These are phyloP conservation scores for Etia nguti DNA, from an alignment of 2,113 vertebrate genomes.

Conservation along the genomic window DNA sequence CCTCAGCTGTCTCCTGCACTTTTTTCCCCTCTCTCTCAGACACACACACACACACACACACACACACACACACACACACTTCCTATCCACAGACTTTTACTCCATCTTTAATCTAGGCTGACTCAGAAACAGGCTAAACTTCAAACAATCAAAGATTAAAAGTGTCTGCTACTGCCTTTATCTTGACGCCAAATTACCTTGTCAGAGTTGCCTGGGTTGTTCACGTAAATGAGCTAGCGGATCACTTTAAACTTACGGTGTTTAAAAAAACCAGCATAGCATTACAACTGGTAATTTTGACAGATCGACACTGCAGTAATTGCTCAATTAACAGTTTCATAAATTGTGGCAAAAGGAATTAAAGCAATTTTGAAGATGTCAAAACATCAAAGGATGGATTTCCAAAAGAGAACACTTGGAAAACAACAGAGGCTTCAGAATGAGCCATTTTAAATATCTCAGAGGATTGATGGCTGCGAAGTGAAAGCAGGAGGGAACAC, in stretches of 20 bases:
- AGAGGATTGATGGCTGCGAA: background rate
- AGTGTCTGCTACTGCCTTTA: conserved; percentile 12
- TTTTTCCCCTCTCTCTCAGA: background rate
- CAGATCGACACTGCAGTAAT: conserved; percentile 16
- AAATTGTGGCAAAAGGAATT: conserved; percentile 26
- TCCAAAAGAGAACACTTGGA: conserved; percentile 7
- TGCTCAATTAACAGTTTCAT: conserved; percentile 45
- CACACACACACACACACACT: background rate
- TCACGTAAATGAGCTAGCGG: background rate
- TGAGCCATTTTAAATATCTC: conserved; percentile 15
- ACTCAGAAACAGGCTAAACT: conserved; percentile 23
- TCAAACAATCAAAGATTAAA: conserved; percentile 49
- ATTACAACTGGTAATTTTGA: conserved; percentile 6
- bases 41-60: background rate
- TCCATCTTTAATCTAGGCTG: conserved; percentile 29
- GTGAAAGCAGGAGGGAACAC: background rate
- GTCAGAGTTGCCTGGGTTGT: background rate
- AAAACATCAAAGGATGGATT: conserved; percentile 30
- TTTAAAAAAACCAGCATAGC: background rate
- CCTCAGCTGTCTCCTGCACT: background rate
- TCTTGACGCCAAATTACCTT: conserved; percentile 20
- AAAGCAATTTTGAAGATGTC: conserved; percentile 20
- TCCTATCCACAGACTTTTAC: background rate
- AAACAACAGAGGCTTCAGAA: conserved; percentile 6
- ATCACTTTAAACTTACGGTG: background rate